Evolutionary conservation across 2,113 vertebrate species (phyloP).

Genomic region (Muscicapa adusta): DNA sequence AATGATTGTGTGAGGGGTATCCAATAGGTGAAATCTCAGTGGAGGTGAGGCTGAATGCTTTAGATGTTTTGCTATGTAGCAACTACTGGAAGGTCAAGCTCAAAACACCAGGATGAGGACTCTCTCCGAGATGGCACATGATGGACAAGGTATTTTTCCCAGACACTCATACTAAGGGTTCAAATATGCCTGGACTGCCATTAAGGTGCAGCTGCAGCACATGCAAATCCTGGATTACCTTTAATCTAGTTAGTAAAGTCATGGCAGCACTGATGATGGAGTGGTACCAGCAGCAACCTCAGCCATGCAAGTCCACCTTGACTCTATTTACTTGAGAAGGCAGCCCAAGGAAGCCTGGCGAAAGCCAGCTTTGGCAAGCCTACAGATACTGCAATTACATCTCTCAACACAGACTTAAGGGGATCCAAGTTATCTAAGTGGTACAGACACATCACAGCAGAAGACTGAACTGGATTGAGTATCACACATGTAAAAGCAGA

Average conservation of each 20-base stretch:
- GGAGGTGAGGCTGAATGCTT: not conserved
- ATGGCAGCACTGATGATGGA: not conserved
- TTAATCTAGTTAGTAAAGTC: not conserved
- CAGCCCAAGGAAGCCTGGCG: not conserved
- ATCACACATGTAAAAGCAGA: not conserved
- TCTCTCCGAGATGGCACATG: not conserved
- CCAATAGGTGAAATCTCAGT: not conserved
- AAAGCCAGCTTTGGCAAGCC: not conserved
- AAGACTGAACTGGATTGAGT: not conserved
- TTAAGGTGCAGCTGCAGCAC: not conserved
- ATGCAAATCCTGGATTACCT: not conserved
- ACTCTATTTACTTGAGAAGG: not conserved
- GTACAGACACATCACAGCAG: not conserved
- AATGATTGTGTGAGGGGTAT: not conserved
- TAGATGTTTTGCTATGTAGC: not conserved
- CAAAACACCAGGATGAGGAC: not conserved
- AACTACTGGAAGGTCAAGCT: not conserved
- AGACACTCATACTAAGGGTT: not conserved
- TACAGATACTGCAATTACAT: not conserved
- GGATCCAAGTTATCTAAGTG: not conserved
- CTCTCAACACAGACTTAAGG: not conserved
- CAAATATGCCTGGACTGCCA: not conserved
- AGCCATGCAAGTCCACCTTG: not conserved
- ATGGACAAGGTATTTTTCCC: not conserved
- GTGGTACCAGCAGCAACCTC: not conserved